A percentile compares a stretch with the other conserved stretches of the same genome.
These are phyloP conservation scores for Acleris emargana DNA, from an alignment of 2,888 invertebrate genomes.

Conservation along the genomic window DNA sequence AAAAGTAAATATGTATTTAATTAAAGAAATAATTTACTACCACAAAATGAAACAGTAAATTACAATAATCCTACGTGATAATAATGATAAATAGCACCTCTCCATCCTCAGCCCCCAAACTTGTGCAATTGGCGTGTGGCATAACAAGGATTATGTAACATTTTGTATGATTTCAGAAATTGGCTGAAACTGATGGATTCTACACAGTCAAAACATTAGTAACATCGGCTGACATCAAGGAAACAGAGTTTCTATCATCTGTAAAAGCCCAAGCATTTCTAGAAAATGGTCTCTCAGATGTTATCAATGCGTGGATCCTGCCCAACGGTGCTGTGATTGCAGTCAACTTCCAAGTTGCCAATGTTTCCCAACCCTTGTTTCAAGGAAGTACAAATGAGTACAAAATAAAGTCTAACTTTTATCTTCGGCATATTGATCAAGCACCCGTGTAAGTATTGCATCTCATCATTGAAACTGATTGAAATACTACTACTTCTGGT, in stretches of 20 bases:
- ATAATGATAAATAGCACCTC: too few relatives aligned
- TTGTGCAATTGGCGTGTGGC: too few relatives aligned
- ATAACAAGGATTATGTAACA: too few relatives aligned
- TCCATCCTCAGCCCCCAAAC: too few relatives aligned
- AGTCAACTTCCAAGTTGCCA: conserved; percentile 82
- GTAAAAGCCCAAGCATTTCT: conserved; percentile 91
- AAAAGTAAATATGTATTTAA: too few relatives aligned
- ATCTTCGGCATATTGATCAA: conserved; percentile 90
- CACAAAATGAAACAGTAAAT: too few relatives aligned
- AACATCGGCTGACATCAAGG: conserved; percentile 86
- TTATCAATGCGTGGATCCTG: conserved; percentile 91
- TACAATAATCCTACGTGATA: too few relatives aligned
- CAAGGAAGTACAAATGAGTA: conserved; percentile 46
- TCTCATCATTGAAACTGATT: not conserved
- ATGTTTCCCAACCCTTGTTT: conserved; percentile 52
- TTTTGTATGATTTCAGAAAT: conserved; percentile 65
- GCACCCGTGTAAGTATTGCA: conserved; percentile 86
- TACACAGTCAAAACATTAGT: conserved; percentile 90
- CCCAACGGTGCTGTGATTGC: conserved; percentile 90
- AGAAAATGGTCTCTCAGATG: conserved; percentile 90
- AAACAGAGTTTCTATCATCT: conserved; percentile 89
- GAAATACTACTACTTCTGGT: too few relatives aligned
- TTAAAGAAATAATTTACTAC: too few relatives aligned
- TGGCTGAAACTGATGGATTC: conserved; percentile 87
- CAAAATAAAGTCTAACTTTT: conserved; percentile 89